Evolutionary conservation across 1,140 invertebrate species (phyloP).

Genomic region (Xylocopa sonorina): DNA sequence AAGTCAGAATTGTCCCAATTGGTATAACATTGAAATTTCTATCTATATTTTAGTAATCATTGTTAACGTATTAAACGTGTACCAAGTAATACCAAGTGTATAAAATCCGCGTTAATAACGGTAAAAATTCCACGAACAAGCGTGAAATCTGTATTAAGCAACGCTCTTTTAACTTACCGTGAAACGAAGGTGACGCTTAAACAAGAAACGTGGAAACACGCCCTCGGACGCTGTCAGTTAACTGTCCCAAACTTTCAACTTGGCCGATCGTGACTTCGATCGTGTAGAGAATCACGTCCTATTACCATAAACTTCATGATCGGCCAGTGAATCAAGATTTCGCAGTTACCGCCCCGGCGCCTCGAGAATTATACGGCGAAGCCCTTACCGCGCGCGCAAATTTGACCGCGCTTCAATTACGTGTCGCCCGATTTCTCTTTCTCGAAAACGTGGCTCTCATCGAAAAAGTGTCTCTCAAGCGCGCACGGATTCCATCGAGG

Average conservation of each 20-base stretch:
- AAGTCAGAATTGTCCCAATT: too few species aligned
- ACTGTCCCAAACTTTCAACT: not conserved
- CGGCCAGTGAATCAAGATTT: not conserved
- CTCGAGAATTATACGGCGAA: not conserved
- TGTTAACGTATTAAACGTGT: too few species aligned
- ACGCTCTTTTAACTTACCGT: not conserved
- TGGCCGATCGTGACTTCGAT: conserved; percentile 8
- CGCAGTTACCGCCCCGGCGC: not conserved
- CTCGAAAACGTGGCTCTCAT: too few species aligned
- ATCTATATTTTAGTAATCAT: too few species aligned
- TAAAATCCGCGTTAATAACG: too few species aligned
- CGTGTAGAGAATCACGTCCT: not conserved
- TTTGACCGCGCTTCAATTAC: not conserved
- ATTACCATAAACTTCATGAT: conserved; percentile 30
- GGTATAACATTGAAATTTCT: too few species aligned
- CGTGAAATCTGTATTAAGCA: too few species aligned
- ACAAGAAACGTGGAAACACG: not conserved
- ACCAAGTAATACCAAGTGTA: too few species aligned
- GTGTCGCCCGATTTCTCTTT: too few species aligned
- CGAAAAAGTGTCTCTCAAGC: not conserved
- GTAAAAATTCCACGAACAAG: too few species aligned
- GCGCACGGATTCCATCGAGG: not conserved
- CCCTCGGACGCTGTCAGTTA: not conserved
- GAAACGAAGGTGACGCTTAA: not conserved
- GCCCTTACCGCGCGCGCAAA: too few species aligned